phyloP scores from a whole-genome alignment of 2,888 invertebrate species.

The Plagodis dolabraria region DNA sequence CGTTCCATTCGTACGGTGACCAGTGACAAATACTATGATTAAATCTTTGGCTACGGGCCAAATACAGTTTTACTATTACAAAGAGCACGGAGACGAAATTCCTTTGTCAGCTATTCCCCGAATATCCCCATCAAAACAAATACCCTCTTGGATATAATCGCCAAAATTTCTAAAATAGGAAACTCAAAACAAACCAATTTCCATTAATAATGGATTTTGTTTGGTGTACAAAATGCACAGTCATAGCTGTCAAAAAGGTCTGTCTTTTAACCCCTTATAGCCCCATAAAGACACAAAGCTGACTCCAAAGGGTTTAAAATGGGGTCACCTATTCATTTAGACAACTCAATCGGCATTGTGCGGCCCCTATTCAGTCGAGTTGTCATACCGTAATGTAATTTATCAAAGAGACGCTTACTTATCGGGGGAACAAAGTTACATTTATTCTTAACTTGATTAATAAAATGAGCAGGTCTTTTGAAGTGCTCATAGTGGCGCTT shows the following conservation, averaged over 20 bases:
- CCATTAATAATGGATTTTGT: no score
- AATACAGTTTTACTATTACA: neutral
- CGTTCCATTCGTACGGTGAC: neutral
- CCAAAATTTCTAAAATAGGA: neutral
- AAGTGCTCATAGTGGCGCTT: no score
- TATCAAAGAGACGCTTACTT: constrained; percentile 47
- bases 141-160: neutral
- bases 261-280: constrained; percentile 4
- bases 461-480: no score
- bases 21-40: constrained; percentile 3
- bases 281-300: constrained; percentile 10
- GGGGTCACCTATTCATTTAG: constrained; percentile 38
- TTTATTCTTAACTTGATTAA: no score
- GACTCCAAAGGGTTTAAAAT: constrained; percentile 8
- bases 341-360: constrained; percentile 45
- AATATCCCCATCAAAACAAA: neutral
- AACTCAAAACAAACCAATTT: no score
- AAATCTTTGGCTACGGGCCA: constrained; percentile 1
- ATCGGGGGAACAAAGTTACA: constrained; percentile 2
- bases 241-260: neutral
- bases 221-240: neutral
- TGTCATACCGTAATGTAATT: constrained; percentile 59
- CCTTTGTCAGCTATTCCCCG: neutral
- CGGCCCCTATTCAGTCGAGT: constrained; percentile 47
- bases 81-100: neutral